Evolutionary conservation across 92 coral and sea anemone species (phyloP).

Genomic region (Micromussa lordhowensis): DNA sequence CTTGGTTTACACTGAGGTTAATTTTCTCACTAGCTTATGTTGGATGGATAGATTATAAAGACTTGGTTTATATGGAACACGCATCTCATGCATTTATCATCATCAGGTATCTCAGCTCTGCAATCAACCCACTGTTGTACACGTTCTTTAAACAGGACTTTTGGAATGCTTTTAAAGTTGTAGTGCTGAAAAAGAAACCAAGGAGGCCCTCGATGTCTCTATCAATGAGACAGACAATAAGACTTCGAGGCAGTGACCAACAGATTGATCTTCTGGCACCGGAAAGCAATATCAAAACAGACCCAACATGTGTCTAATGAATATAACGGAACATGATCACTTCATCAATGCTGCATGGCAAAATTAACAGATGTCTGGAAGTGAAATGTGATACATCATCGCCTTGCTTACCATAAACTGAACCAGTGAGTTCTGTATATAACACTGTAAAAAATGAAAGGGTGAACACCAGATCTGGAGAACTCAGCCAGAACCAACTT

Average conservation of each 20-base stretch:
- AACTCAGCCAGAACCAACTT: neutral
- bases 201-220: neutral
- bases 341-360: neutral
- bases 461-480: neutral
- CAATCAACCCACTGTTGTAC: constrained; percentile 35
- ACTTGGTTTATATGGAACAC: neutral
- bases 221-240: neutral
- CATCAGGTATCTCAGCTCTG: constrained; percentile 42
- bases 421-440: neutral
- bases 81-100: constrained; percentile 15
- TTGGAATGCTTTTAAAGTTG: constrained; percentile 32
- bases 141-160: constrained; percentile 48
- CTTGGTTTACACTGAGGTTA: constrained; percentile 30
- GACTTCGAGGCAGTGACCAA: neutral
- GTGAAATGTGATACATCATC: neutral
- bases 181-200: constrained; percentile 1
- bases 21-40: neutral
- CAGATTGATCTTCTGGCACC: neutral
- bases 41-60: neutral
- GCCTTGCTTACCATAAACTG: neutral
- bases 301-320: neutral
- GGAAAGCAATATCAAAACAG: neutral
- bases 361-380: neutral
- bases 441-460: too few species aligned
- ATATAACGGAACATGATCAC: neutral